Base-by-base conservation (phyloP, 2,797 vertebrate species). In the Myotis daubentonii region DNA sequence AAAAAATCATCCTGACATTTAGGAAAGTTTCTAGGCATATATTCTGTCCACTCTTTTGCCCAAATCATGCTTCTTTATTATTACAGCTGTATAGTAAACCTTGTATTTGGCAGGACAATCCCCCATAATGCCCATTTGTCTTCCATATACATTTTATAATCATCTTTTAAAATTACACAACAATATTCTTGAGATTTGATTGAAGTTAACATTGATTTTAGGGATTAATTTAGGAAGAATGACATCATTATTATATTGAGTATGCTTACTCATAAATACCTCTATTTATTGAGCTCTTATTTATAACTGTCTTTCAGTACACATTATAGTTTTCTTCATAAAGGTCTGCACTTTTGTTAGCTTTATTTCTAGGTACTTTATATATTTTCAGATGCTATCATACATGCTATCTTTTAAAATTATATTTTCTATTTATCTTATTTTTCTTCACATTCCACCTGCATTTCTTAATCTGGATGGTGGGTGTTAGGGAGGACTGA, bases 201-300 rank as follows among this genome's bases (percentile, higher is more conserved):
- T 94, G 62, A 44, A 51, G 47, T 78, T 70, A 33, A 30, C 20
- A 57, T 7, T 87, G 71, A 89, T 62, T 82, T 95, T 81, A 65
- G 89, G 82, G 83, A 33, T 66, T 49, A 33, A 71, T 84, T 89
- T 17, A 72, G 62, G 25, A 33, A 88, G n/a, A 87, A 49, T 87
- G 72, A 68, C 33, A n/a, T 93, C 74, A 82, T 94, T 72, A 15
- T 75, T 87, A 68, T 70, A 47, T 19, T 57, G 49, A 79, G 28
- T 84, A 65, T 79, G 79, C 83, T 68, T n/a, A 30, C 17, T 30
- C 41, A 8, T 94, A 82, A 10, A 8, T 33, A 33, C 25, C 10
- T 36, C 33, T 90, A 30, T 87, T 95, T 89, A 57, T 84, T 95
- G 76, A 60, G n/a, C 76, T 87, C 41, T 81, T 91, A 53, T n/a